phyloP scores from a whole-genome alignment of 2,113 vertebrate species.

The Charadrius vociferus region DNA sequence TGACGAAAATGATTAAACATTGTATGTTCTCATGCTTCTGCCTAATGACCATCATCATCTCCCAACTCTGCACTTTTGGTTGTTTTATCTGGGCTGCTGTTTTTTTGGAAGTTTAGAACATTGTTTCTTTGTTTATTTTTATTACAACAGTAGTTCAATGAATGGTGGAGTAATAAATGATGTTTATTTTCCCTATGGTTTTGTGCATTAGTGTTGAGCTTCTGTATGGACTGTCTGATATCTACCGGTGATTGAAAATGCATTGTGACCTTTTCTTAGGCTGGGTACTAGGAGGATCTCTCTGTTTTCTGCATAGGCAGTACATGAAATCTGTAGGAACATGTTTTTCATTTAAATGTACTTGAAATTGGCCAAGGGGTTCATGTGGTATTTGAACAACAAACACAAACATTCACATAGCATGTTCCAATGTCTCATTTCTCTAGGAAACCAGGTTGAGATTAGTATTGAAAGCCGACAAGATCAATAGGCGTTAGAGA shows the following conservation, averaged over 20 bases:
- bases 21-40: neutral
- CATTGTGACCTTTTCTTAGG: neutral
- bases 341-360: neutral
- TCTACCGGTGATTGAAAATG: neutral
- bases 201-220: neutral
- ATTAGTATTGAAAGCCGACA: neutral
- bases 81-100: neutral
- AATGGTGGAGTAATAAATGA: neutral
- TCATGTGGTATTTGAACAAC: neutral
- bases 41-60: neutral
- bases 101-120: neutral
- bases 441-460: neutral
- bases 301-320: neutral
- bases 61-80: neutral
- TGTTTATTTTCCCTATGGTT: neutral
- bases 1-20: neutral
- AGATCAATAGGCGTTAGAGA: neutral
- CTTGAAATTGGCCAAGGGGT: neutral
- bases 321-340: neutral
- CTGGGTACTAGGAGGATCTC: neutral
- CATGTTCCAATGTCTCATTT: neutral
- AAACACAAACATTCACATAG: neutral
- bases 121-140: neutral
- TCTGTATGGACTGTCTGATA: neutral
- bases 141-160: neutral